Evolutionary conservation across 2,113 vertebrate species (phyloP).

Genomic region (Hyla sarda): DNA sequence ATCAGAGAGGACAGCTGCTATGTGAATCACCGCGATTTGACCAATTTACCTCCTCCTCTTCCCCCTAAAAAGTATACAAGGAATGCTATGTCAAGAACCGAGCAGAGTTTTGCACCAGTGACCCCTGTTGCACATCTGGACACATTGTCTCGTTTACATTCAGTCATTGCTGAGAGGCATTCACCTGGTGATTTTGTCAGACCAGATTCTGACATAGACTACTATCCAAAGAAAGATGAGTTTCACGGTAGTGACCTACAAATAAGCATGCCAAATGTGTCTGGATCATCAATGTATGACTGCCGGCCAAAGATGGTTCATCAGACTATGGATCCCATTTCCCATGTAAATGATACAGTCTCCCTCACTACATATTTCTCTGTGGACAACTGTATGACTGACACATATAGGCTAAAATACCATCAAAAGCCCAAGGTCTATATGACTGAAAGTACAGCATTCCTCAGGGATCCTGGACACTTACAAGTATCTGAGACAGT

Average conservation of each 20-base stretch:
- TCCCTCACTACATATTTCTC: slow-evolving; percentile 93
- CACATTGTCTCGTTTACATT: slow-evolving; percentile 41
- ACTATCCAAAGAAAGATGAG: slow-evolving; percentile 58
- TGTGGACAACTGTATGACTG: slow-evolving; percentile 96
- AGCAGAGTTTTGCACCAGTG: slow-evolving; percentile 40
- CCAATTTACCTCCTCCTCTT: slow-evolving; percentile 75
- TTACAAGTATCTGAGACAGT: slow-evolving; percentile 74
- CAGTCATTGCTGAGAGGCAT: slow-evolving; percentile 31
- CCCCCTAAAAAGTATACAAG: slow-evolving; percentile 80
- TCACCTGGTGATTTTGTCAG: slow-evolving; percentile 56
- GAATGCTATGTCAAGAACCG: slow-evolving; percentile 61
- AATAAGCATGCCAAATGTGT: slow-evolving; percentile 43
- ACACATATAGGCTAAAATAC: slow-evolving; percentile 93
- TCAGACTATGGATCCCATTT: slow-evolving; percentile 51
- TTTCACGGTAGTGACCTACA: slow-evolving; percentile 64
- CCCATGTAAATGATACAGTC: slow-evolving; percentile 65
- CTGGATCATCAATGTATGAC: slow-evolving; percentile 60
- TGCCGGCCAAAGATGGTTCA: slow-evolving; percentile 62
- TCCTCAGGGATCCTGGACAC: slow-evolving; percentile 72
- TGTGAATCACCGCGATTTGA: slow-evolving; percentile 21
- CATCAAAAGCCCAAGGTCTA: slow-evolving; percentile 83
- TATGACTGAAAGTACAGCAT: slow-evolving; percentile 69
- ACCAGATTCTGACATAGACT: slow-evolving; percentile 52
- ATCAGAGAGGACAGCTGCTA: slow-evolving; percentile 59
- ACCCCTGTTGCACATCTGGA: slow-evolving; percentile 57